Percentiles rank a stretch among this genome's conserved stretches.
Conservation (phyloP, 2,797 vertebrate genomes). For the Microtus agrestis region DNA sequence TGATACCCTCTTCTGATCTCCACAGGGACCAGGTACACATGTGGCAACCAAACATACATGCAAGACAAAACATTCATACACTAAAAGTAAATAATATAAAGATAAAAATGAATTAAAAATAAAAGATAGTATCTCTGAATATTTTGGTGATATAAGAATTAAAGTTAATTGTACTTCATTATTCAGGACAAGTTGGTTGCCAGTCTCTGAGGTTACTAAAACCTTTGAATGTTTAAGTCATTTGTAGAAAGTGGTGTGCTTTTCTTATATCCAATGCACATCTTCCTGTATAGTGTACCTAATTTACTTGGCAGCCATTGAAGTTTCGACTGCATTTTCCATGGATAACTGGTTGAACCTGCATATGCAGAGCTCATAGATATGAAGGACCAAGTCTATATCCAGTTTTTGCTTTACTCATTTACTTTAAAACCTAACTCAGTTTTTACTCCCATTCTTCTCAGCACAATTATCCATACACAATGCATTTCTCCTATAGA, state of each 20-base stretch:
- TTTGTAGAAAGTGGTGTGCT: background rate
- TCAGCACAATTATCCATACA: background rate
- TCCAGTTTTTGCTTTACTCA: background rate
- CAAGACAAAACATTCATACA: background rate
- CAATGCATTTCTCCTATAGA: background rate
- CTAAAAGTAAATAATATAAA: background rate
- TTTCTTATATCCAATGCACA: background rate
- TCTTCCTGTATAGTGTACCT: background rate
- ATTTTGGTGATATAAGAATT: constrained; percentile 23
- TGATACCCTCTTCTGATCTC: background rate
- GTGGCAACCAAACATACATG: background rate
- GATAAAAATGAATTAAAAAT: background rate
- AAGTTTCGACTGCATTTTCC: background rate
- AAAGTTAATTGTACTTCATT: background rate
- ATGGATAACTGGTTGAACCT: background rate
- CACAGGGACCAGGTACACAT: background rate
- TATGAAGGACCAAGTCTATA: background rate
- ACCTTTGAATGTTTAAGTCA: background rate
- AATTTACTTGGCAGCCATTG: background rate
- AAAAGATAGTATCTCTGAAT: background rate
- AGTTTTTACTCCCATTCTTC: background rate
- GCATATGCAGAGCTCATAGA: no score
- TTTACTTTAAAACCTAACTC: background rate
- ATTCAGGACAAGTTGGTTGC: background rate
- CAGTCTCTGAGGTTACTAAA: background rate